Conservation (phyloP, 2,888 invertebrate genomes). For the Aplocera efformata region DNA sequence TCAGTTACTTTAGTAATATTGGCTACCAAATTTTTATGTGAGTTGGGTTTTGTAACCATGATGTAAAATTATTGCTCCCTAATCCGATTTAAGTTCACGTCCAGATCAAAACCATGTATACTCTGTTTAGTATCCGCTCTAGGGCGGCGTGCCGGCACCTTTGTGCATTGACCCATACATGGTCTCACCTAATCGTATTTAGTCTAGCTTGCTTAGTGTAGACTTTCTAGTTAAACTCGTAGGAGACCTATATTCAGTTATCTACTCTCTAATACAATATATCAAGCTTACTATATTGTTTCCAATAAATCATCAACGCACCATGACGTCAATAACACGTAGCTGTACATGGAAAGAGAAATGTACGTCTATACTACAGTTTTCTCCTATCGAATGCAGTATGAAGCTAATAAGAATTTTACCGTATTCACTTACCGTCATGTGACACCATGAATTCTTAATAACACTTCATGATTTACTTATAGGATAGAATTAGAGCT, state of each 20-base stretch:
- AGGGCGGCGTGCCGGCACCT: constrained; percentile 56
- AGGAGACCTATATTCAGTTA: constrained; percentile 51
- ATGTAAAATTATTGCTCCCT: too few species aligned
- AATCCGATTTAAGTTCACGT: not conserved
- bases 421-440: not conserved
- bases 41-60: too few species aligned
- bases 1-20: too few species aligned
- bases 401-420: not conserved
- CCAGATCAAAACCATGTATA: constrained; percentile 12
- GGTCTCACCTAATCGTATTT: constrained; percentile 29
- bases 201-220: constrained; percentile 1
- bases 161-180: constrained; percentile 74
- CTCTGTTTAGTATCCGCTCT: constrained; percentile 35
- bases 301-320: too few species aligned
- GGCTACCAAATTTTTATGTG: too few species aligned
- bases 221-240: constrained; percentile 50
- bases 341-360: too few species aligned
- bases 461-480: too few species aligned
- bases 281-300: too few species aligned
- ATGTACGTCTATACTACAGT: too few species aligned
- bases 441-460: not conserved
- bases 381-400: too few species aligned
- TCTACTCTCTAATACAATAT: constrained; percentile 32
- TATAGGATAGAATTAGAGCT: too few species aligned
- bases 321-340: too few species aligned